Conservation (phyloP, 2,797 vertebrate species). For the Gallinago nigripennis region DNA sequence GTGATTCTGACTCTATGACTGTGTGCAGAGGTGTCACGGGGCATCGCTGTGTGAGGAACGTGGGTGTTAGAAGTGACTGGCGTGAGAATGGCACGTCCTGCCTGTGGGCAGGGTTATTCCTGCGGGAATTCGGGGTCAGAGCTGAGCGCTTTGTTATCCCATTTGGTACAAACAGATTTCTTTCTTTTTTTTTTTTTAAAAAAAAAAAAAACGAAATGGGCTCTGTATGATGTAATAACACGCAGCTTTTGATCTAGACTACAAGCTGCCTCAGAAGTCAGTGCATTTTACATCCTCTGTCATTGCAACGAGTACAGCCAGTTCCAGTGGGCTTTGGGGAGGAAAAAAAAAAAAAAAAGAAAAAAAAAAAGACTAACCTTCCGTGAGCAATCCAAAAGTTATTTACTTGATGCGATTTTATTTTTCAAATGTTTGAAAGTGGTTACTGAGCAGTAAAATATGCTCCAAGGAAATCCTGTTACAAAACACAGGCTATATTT, state of each 20-base stretch:
- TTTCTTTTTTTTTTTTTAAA: background rate
- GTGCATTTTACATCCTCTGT: background rate
- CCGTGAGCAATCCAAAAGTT: constrained; percentile 14
- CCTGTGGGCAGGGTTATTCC: background rate
- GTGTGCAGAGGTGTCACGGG: background rate
- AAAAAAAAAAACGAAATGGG: background rate
- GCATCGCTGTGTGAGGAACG: fast-evolving
- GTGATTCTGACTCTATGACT: no score
- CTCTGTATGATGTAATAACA: constrained; percentile 24
- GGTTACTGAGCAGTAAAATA: constrained; percentile 21
- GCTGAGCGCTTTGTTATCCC: fast-evolving
- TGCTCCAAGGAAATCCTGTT: constrained; percentile 57
- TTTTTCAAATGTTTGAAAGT: constrained; percentile 52
- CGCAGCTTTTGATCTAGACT: constrained; percentile 1
- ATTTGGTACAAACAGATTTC: background rate
- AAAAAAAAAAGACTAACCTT: background rate
- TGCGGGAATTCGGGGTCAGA: background rate
- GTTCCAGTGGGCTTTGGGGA: constrained; percentile 13
- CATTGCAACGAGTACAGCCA: background rate
- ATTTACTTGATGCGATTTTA: constrained; percentile 41
- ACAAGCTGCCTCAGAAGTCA: constrained; percentile 10
- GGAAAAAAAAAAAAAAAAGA: background rate
- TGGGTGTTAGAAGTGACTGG: fast-evolving
- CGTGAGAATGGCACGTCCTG: background rate
- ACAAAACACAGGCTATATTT: constrained; percentile 49